Conservation (phyloP, 2,888 invertebrate genomes). For the Portevinia maculata region DNA sequence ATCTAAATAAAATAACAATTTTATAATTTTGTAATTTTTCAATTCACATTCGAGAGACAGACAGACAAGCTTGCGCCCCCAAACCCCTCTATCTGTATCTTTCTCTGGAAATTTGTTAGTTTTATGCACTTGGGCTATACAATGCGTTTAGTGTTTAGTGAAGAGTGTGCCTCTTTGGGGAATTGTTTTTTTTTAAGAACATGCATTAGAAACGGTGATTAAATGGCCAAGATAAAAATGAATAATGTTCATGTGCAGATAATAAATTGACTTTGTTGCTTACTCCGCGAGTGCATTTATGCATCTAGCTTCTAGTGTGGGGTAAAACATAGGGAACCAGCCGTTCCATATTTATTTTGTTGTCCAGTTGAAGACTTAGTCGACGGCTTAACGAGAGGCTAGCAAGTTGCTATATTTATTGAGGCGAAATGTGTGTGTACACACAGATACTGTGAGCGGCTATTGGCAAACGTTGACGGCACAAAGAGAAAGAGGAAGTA, state of each 20-base stretch:
- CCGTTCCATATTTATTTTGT: too few species aligned
- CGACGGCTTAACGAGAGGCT: conserved; percentile 14
- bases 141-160: conserved; percentile 56
- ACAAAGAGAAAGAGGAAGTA: conserved; percentile 61
- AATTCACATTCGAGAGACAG: conserved; percentile 33
- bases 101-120: conserved; percentile 59
- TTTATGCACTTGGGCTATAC: conserved; percentile 48
- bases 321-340: too few species aligned
- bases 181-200: conserved; percentile 27
- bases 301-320: background rate
- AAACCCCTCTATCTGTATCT: background rate
- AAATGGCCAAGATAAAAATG: conserved; percentile 68
- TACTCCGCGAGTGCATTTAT: background rate
- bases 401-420: conserved; percentile 10
- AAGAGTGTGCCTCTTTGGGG: conserved; percentile 42
- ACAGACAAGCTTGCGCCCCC: conserved; percentile 43
- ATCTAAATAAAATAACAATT: conserved; percentile 67
- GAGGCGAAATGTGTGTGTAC: conserved; percentile 1
- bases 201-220: conserved; percentile 68
- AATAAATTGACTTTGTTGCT: conserved; percentile 47
- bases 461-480: conserved; percentile 24
- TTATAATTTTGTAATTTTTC: conserved; percentile 64
- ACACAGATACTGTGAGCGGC: background rate
- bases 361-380: too few species aligned
- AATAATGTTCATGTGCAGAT: conserved; percentile 54